Evolutionary conservation across 2,113 vertebrate genomes (phyloP), one percentile per base, ranked within the genome.

Genomic region (Apus apus): DNA sequence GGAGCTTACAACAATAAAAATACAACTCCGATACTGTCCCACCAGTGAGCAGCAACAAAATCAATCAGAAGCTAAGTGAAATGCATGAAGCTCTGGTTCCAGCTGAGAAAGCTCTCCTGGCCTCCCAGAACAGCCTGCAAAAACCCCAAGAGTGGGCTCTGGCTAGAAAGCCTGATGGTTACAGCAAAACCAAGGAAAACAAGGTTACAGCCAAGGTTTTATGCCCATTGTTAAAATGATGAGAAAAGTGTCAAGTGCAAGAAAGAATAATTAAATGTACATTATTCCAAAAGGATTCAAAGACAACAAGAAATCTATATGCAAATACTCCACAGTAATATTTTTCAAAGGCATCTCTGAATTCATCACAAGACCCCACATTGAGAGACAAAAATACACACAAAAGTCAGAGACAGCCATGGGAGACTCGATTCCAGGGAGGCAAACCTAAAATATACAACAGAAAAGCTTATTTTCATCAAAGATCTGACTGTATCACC

Each of bases 1-100:
- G 85, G 57, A 81, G 92, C 65, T 90, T 96, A 89, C 79, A 90
- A 81, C 90, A 96, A 97, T 95, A 96, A 96, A 96, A 96, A 81
- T 84, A 90, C 92, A 53, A 32, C 76, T 95, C 84, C 92, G 78
- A 48, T 90, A 87, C 65, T 94, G 83, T 30, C 93, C 70, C 80
- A 87, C 84, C 76, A 79, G 79, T 0, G 10, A 90, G 84, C 27
- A 27, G 94, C 92, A 90, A 76, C 45, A 81, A 94, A 89, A 97
- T 97, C 83, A 22, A 96, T 97, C 76, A 89, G 11, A 68, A 90
- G 65, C 70, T 89, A 95, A 97, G 91, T 96, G 85, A 93, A 96
- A 96, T 95, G 77, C 80, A 96, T 81, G 94, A 90, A 92, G 79
- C 58, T 92, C 26, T 81, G 90, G 40, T 65, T 96, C 58, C 51